Conservation (phyloP, 2,113 vertebrate genomes). For the Peromyscus californicus region DNA sequence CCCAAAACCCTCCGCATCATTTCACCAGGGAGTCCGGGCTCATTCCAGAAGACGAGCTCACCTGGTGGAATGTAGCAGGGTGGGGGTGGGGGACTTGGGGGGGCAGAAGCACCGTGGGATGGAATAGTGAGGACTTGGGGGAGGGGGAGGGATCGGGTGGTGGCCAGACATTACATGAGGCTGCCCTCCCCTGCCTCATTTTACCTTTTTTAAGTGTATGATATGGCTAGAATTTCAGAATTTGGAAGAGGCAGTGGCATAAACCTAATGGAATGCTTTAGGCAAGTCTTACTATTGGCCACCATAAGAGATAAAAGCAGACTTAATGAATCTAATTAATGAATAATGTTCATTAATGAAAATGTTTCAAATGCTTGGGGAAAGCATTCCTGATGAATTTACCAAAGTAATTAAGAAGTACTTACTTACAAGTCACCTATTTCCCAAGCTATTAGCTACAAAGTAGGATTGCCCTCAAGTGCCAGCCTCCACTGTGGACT, state of each 20-base stretch:
- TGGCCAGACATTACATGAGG: background rate
- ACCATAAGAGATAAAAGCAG: background rate
- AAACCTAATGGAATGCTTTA: background rate
- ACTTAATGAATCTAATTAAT: slow-evolving; percentile 9
- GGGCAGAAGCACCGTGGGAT: background rate
- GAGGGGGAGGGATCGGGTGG: background rate
- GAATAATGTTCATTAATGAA: background rate
- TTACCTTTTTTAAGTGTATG: background rate
- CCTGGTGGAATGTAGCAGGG: background rate
- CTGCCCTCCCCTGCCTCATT: background rate
- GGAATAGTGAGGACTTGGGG: background rate
- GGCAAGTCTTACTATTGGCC: background rate
- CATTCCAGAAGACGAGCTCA: background rate
- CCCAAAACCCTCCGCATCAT: background rate
- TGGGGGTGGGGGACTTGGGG: no score
- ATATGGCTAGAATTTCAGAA: background rate
- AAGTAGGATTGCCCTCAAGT: background rate
- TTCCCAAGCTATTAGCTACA: background rate
- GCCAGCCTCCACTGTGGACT: background rate
- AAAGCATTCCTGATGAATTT: background rate
- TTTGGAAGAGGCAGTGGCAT: background rate
- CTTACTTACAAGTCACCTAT: accelerated
- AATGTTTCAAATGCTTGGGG: background rate
- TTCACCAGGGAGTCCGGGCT: background rate
- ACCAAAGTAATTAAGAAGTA: background rate